phyloP scores from a whole-genome alignment of 2,113 vertebrate species.

The Reinhardtius hippoglossoides region DNA sequence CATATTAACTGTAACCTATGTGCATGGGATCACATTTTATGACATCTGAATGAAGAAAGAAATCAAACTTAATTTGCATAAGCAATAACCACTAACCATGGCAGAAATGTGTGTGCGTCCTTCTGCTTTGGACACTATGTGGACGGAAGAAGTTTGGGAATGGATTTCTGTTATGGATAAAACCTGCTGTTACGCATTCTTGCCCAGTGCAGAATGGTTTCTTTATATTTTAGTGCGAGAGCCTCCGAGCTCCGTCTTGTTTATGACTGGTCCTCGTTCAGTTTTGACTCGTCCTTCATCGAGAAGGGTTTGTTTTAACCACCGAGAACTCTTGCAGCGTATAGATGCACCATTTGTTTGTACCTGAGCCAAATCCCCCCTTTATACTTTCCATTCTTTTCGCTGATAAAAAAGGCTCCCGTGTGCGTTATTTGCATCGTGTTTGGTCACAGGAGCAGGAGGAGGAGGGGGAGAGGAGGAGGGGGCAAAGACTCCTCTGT shows the following conservation, averaged over 20 bases:
- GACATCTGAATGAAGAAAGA: constrained; percentile 9
- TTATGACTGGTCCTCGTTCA: constrained; percentile 42
- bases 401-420: constrained; percentile 47
- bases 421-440: constrained; percentile 52
- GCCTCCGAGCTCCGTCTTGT: constrained; percentile 44
- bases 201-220: constrained; percentile 23
- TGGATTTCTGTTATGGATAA: constrained; percentile 1
- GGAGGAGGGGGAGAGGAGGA: neutral
- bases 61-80: constrained; percentile 37
- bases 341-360: constrained; percentile 44
- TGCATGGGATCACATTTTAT: constrained; percentile 18
- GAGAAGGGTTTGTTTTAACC: constrained; percentile 6
- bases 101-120: neutral
- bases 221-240: constrained; percentile 33
- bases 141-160: neutral
- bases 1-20: constrained; percentile 1
- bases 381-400: constrained; percentile 42
- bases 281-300: constrained; percentile 39
- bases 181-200: neutral
- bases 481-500: constrained; percentile 7
- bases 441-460: constrained; percentile 50
- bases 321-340: constrained; percentile 40
- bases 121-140: neutral
- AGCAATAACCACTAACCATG: constrained; percentile 15
- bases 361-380: constrained; percentile 45